Conservation (phyloP, 2,113 vertebrate species). For the Pseudorasbora parva region DNA sequence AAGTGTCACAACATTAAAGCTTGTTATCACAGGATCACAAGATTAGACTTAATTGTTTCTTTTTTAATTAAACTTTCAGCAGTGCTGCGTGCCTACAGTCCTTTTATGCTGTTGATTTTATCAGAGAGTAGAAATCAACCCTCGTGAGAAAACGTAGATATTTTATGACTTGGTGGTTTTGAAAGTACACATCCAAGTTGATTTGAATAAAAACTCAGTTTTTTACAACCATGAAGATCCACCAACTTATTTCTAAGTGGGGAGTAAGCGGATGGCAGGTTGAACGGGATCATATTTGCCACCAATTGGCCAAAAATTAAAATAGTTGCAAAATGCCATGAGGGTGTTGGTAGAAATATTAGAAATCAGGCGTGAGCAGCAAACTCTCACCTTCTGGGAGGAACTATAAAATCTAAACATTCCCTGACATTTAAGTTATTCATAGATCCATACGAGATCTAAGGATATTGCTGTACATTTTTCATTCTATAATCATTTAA, state of each 20-base stretch:
- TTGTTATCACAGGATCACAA: background rate
- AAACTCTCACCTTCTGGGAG: background rate
- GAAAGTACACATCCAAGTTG: background rate
- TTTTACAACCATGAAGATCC: background rate
- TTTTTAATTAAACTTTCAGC: background rate
- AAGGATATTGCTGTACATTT: background rate
- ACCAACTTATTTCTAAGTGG: background rate
- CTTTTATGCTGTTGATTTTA: background rate
- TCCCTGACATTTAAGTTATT: background rate
- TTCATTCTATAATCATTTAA: slow-evolving; percentile 8
- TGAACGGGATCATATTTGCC: background rate
- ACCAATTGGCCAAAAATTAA: background rate
- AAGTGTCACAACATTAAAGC: background rate
- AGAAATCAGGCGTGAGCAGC: background rate
- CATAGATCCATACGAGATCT: background rate
- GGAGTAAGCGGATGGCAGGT: background rate
- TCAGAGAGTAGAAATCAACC: background rate
- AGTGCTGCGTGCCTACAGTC: background rate
- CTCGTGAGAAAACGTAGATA: background rate
- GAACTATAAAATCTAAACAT: background rate
- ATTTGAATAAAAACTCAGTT: background rate
- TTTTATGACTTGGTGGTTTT: background rate
- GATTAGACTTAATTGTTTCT: background rate
- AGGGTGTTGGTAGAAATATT: background rate
- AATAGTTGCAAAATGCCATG: background rate